A percentile compares a stretch with the other conserved stretches of the same genome.
Evolutionary conservation across 2,888 invertebrate genomes (phyloP).

Genomic region (Heteromurus nitidus): DNA sequence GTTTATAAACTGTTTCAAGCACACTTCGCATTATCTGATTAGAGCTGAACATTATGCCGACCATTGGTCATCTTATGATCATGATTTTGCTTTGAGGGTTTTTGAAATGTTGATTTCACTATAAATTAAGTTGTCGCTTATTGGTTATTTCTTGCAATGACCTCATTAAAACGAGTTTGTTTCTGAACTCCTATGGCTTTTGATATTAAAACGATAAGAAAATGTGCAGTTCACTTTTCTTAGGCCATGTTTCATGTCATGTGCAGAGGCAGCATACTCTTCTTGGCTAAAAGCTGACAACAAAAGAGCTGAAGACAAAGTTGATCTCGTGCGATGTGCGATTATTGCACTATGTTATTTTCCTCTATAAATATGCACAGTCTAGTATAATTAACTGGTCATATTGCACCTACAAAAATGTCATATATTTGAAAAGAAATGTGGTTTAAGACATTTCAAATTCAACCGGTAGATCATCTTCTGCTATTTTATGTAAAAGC

Average conservation of each 20-base stretch:
- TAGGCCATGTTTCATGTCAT: too few relatives aligned
- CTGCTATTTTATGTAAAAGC: background rate
- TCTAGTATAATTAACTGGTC: background rate
- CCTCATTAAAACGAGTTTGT: slow-evolving; percentile 56
- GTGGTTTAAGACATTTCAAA: too few relatives aligned
- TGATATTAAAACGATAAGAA: slow-evolving; percentile 40
- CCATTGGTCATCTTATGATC: too few relatives aligned
- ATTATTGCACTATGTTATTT: background rate
- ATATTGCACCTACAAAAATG: background rate
- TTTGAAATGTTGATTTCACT: slow-evolving; percentile 41
- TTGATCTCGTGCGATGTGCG: background rate
- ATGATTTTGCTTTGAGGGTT: background rate
- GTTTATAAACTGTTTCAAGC: too few relatives aligned
- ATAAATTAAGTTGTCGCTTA: slow-evolving; percentile 48
- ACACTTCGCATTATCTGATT: too few relatives aligned
- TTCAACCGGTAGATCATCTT: background rate
- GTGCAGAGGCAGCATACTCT: too few relatives aligned
- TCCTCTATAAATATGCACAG: background rate
- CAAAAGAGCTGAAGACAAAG: too few relatives aligned
- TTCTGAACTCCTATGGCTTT: slow-evolving; percentile 26
- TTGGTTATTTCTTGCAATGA: slow-evolving; percentile 25
- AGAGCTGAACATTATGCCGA: too few relatives aligned
- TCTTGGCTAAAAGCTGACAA: too few relatives aligned
- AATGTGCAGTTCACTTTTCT: too few relatives aligned
- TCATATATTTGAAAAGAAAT: too few relatives aligned